A percentile compares a stretch with the other conserved stretches of the same genome.
phyloP scores from a whole-genome alignment of 2,888 invertebrate species.

The Tetropium fuscum region DNA sequence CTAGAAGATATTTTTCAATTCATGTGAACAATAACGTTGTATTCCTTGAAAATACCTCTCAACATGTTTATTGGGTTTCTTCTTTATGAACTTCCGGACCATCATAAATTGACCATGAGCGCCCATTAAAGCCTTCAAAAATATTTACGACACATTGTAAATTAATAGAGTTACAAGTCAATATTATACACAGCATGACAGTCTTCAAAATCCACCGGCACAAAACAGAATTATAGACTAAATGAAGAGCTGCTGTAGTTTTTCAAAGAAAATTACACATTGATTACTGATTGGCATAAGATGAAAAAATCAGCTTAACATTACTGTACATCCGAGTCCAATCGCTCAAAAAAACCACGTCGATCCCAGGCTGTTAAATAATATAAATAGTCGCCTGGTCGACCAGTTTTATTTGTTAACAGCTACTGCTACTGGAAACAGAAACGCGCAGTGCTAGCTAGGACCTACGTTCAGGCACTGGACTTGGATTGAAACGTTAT shows the following conservation, averaged over 20 bases:
- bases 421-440: constrained; percentile 62
- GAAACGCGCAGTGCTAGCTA: constrained; percentile 46
- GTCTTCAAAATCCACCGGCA: no score
- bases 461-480: constrained; percentile 38
- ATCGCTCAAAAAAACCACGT: constrained; percentile 42
- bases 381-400: constrained; percentile 50
- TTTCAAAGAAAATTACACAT: constrained; percentile 55
- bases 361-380: constrained; percentile 36
- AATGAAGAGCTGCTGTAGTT: constrained; percentile 27
- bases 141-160: no score
- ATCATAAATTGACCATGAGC: no score
- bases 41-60: no score
- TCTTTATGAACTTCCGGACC: no score
- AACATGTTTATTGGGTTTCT: no score
- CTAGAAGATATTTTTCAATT: no score
- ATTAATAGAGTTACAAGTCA: no score
- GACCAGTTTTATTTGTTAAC: constrained; percentile 60
- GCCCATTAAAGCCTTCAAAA: no score
- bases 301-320: constrained; percentile 54
- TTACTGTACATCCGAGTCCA: constrained; percentile 52
- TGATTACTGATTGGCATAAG: constrained; percentile 57
- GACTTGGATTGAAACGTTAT: constrained; percentile 21
- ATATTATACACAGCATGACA: no score
- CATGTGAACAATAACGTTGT: no score
- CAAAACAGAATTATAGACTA: background rate